A percentile compares a stretch with the other conserved stretches of the same genome.
Conservation (phyloP, 92 coral and sea anemone species). For the Virgularia gustaviana region DNA sequence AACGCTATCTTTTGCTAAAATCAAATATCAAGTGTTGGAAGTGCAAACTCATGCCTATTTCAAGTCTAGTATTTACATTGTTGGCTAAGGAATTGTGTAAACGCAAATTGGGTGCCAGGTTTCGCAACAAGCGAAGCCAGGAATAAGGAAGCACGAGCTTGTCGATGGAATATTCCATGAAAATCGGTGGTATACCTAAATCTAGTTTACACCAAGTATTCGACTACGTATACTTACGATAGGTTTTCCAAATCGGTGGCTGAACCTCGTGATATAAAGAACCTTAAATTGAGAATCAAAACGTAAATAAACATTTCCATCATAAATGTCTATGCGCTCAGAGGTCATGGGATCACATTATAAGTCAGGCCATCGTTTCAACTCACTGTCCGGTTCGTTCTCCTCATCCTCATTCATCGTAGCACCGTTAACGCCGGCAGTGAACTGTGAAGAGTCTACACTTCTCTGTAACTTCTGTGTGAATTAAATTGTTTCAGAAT, state of each 20-base stretch:
- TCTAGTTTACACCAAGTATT: no score
- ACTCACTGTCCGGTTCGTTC: constrained; percentile 31
- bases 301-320: no score
- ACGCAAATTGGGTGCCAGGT: not conserved
- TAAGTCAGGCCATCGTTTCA: not conserved
- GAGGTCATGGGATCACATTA: not conserved
- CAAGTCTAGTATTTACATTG: no score
- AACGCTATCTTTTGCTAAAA: not conserved
- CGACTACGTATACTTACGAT: constrained; percentile 18
- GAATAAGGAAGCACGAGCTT: no score
- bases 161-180: no score
- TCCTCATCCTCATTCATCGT: constrained; percentile 37
- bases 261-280: constrained; percentile 34
- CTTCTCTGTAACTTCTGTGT: no score
- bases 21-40: not conserved
- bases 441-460: not conserved
- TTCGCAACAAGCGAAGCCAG: not conserved
- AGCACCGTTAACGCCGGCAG: not conserved
- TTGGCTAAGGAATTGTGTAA: no score
- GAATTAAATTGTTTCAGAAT: not conserved
- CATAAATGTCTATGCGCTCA: not conserved
- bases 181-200: no score
- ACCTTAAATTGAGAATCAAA: constrained; percentile 4
- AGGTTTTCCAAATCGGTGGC: constrained; percentile 37
- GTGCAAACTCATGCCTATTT: no score